A percentile compares a stretch with the other conserved stretches of the same genome.
phyloP scores from a whole-genome alignment of 2,797 vertebrate genomes.

The Artibeus lituratus region DNA sequence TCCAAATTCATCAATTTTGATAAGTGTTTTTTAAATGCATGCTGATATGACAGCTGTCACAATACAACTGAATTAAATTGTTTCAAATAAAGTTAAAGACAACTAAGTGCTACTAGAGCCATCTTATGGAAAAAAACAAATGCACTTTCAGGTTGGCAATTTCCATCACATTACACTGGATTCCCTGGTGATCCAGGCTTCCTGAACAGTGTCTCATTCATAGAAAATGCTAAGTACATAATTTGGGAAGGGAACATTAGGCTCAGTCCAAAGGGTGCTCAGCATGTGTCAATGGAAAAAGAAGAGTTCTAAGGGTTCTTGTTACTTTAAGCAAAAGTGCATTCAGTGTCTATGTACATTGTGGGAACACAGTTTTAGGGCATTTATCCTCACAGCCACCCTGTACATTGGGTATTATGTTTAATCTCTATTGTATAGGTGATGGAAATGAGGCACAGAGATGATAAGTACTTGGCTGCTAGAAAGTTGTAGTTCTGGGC shows the following conservation, averaged over 20 bases:
- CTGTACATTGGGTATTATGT: not conserved
- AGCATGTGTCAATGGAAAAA: not conserved
- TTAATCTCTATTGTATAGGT: not conserved
- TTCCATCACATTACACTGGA: not conserved
- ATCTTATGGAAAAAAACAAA: no score
- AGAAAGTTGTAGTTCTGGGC: not conserved
- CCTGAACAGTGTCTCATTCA: not conserved
- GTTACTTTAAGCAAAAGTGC: conserved; percentile 26
- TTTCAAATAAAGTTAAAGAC: no score
- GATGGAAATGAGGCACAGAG: not conserved
- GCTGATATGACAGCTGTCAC: no score
- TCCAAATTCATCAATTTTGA: no score
- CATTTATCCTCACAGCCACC: not conserved
- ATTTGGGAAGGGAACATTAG: not conserved
- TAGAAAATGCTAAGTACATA: no score
- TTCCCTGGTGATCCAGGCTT: not conserved
- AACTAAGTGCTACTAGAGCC: no score
- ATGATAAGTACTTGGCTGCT: not conserved
- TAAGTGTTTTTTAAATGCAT: no score
- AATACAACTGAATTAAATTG: no score
- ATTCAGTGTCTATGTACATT: not conserved
- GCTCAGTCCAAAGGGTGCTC: not conserved
- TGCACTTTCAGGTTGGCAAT: not conserved
- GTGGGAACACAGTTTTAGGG: not conserved
- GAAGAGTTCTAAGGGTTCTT: not conserved